Conservation (phyloP, 2,888 invertebrate genomes). For the Diloba caeruleocephala region DNA sequence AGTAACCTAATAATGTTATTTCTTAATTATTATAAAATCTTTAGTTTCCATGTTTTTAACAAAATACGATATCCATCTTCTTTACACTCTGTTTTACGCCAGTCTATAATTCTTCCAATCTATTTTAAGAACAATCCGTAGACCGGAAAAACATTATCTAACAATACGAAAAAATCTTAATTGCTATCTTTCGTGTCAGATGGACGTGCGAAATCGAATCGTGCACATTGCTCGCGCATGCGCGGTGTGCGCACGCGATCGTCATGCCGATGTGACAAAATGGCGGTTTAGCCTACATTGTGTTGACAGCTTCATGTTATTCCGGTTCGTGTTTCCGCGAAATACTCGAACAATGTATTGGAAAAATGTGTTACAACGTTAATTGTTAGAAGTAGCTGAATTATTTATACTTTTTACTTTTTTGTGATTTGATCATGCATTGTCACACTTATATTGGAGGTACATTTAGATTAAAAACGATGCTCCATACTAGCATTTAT, state of each 20-base stretch:
- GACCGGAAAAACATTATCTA: slow-evolving; percentile 58
- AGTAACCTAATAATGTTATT: no score
- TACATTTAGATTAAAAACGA: no score
- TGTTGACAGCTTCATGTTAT: slow-evolving; percentile 44
- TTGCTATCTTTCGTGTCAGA: slow-evolving; percentile 52
- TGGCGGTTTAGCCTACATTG: slow-evolving; percentile 40
- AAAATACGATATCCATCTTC: no score
- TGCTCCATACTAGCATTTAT: no score
- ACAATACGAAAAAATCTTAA: slow-evolving; percentile 52
- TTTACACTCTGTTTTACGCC: slow-evolving; percentile 1
- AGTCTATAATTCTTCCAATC: slow-evolving; percentile 26
- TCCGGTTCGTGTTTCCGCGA: slow-evolving; percentile 44
- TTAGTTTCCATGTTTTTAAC: no score
- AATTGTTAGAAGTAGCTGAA: slow-evolving; percentile 2
- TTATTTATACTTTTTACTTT: neutral
- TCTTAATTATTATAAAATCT: no score
- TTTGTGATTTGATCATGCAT: no score
- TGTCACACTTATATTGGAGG: no score
- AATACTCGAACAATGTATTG: neutral
- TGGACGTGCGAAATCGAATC: slow-evolving; percentile 51
- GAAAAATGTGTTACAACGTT: slow-evolving; percentile 9
- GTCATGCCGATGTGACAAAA: slow-evolving; percentile 51
- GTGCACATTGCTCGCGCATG: slow-evolving; percentile 40
- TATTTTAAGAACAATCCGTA: slow-evolving; percentile 33
- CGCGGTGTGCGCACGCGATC: slow-evolving; percentile 41